phyloP scores from a whole-genome alignment of 64 coral and sea anemone genomes.

The Montipora cactus region DNA sequence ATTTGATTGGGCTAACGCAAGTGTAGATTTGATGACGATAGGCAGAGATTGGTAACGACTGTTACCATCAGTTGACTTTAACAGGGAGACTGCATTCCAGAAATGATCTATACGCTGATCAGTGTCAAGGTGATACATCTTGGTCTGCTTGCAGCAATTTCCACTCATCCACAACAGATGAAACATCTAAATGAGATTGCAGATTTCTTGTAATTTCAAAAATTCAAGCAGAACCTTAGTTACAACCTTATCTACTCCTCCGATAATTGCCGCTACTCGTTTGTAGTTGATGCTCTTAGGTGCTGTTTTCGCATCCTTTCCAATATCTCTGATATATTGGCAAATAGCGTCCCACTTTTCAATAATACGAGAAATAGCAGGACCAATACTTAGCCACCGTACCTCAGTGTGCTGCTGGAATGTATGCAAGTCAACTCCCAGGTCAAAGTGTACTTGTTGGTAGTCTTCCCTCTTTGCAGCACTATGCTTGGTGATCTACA shows the following conservation, averaged over 20 bases:
- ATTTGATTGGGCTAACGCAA: too few relatives aligned
- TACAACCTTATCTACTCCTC: not conserved
- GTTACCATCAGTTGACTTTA: not conserved
- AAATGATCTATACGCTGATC: not conserved
- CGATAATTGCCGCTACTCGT: not conserved
- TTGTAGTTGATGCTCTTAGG: not conserved
- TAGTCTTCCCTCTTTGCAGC: not conserved
- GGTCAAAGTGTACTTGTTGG: not conserved
- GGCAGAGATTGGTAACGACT: not conserved
- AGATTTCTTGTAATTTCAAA: not conserved
- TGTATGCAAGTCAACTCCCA: not conserved
- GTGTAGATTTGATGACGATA: not conserved
- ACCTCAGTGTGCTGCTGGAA: not conserved
- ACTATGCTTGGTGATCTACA: not conserved
- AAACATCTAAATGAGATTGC: not conserved
- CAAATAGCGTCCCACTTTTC: not conserved
- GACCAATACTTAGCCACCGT: not conserved
- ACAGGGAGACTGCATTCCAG: not conserved
- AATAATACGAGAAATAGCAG: not conserved
- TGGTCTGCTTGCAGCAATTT: not conserved
- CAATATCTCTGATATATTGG: not conserved
- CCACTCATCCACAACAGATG: not conserved
- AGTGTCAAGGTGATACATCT: not conserved
- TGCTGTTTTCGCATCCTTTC: not conserved
- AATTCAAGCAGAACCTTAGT: not conserved